Evolutionary conservation across 2,113 vertebrate genomes (phyloP).

Genomic region (Sinocyclocheilus grahami): DNA sequence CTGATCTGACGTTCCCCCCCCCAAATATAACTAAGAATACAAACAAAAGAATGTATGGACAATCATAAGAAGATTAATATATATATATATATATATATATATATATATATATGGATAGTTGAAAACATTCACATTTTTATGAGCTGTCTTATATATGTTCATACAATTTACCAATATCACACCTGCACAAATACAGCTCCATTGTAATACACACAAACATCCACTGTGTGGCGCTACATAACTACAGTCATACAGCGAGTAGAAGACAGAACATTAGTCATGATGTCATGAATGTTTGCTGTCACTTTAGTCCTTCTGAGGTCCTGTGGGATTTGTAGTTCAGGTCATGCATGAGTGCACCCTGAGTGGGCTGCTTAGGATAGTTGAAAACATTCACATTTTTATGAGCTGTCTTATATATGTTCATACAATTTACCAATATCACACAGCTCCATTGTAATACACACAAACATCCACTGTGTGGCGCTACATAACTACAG

Average conservation of each 20-base stretch:
- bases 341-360: conserved; percentile 45
- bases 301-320: conserved; percentile 67
- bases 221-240: conserved; percentile 71
- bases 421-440: background rate
- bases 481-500: conserved; percentile 64
- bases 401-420: background rate
- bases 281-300: conserved; percentile 73
- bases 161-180: background rate
- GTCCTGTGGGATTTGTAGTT: conserved; percentile 63
- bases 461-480: conserved; percentile 66
- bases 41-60: background rate
- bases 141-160: background rate
- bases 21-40: background rate
- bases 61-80: background rate
- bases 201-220: conserved; percentile 60
- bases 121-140: background rate
- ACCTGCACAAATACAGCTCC: too few species aligned
- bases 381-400: background rate
- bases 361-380: background rate
- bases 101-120: too few species aligned
- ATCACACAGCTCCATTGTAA: conserved; percentile 47
- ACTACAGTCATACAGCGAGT: conserved; percentile 23
- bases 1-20: background rate
- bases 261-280: conserved; percentile 42
- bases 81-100: background rate